Conservation (phyloP, 2,797 vertebrate genomes). For the Oophaga sylvatica region DNA sequence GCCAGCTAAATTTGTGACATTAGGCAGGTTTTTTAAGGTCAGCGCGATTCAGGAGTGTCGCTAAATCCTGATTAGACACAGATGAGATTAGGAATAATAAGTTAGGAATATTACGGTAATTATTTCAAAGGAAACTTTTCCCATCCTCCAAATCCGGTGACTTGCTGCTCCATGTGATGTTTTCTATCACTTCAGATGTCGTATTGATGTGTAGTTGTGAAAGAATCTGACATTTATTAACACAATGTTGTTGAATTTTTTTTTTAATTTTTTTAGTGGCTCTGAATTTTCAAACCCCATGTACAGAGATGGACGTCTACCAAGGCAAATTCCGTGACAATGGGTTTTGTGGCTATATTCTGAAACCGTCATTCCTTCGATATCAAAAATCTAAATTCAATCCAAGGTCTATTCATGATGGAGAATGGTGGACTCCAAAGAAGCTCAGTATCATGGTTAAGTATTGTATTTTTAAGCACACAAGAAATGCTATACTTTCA, state of each 20-base stretch:
- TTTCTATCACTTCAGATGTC: neutral
- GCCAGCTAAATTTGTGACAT: neutral
- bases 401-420: constrained; percentile 75
- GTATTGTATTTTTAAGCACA: neutral
- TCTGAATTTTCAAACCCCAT: constrained; percentile 92
- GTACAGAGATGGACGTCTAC: constrained; percentile 91
- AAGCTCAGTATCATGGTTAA: constrained; percentile 83
- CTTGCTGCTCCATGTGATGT: neutral
- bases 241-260: constrained; percentile 49
- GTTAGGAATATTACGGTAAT: no score
- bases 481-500: neutral
- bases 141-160: neutral
- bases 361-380: constrained; percentile 90
- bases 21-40: neutral
- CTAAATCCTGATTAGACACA: neutral
- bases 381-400: constrained; percentile 81
- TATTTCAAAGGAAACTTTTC: neutral
- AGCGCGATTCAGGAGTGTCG: neutral
- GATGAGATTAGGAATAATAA: neutral
- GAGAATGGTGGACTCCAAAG: constrained; percentile 82
- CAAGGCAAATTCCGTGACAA: constrained; percentile 90
- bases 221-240: neutral
- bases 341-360: constrained; percentile 84
- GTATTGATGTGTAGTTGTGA: neutral
- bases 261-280: constrained; percentile 80